Conservation (phyloP, 1,140 invertebrate species). For the Cataglyphis hispanica region DNA sequence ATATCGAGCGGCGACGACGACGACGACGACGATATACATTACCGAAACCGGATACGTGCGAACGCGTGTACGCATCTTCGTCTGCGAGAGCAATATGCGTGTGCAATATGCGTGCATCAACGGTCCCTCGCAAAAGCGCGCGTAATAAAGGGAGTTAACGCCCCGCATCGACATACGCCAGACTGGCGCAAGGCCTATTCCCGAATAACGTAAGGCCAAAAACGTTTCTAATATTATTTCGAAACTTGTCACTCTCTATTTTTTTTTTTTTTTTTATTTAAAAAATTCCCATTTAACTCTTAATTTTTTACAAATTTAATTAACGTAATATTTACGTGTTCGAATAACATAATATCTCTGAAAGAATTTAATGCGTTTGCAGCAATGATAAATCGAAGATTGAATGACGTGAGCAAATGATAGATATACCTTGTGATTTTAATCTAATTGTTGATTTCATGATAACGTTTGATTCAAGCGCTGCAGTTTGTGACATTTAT, state of each 20-base stretch:
- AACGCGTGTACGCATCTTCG: conserved; percentile 67
- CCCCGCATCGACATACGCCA: conserved; percentile 1
- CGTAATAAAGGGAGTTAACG: conserved; percentile 47
- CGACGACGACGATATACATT: conserved; percentile 62
- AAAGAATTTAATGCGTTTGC: not conserved
- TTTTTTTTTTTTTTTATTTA: no score
- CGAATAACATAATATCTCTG: not conserved
- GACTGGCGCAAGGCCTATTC: not conserved
- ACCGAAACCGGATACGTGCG: conserved; percentile 66
- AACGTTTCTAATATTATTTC: no score
- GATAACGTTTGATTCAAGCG: not conserved
- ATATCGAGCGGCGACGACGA: conserved; percentile 57
- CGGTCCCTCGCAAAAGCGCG: conserved; percentile 8
- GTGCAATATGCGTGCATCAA: not conserved
- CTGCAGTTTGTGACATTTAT: not conserved
- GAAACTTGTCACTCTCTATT: no score
- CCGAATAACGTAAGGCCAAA: not conserved
- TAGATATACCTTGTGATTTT: not conserved
- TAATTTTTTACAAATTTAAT: not conserved
- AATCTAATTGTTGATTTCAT: not conserved
- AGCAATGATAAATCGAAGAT: not conserved
- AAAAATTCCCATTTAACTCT: no score
- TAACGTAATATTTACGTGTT: not conserved
- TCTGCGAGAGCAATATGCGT: conserved; percentile 7
- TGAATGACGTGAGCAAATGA: not conserved